These are phyloP conservation scores for Drosophila saltans DNA, from an alignment of 1,140 invertebrate genomes.

Conservation along the genomic window DNA sequence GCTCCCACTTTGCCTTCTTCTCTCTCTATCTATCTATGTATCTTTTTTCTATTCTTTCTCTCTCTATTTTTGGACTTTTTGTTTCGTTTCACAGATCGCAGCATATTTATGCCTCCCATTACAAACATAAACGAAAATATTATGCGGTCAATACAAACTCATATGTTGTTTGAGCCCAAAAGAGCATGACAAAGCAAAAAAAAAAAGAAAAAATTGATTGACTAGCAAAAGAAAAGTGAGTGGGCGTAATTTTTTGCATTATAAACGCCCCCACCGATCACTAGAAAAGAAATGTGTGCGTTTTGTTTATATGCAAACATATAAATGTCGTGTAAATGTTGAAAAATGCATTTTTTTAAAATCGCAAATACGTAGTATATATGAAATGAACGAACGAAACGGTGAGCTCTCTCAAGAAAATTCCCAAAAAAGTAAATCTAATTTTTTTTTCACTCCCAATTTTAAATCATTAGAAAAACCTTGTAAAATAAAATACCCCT, in stretches of 20 bases:
- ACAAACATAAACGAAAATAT: slow-evolving; percentile 82
- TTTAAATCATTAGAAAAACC: slow-evolving; percentile 16
- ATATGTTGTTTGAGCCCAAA: slow-evolving; percentile 67
- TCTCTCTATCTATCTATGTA: slow-evolving; percentile 34
- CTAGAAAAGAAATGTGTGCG: slow-evolving; percentile 27
- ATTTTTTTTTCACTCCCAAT: background rate
- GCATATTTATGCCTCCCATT: slow-evolving; percentile 82
- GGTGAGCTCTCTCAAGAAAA: slow-evolving; percentile 59
- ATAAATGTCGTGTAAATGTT: slow-evolving; percentile 64
- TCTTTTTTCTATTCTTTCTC: slow-evolving; percentile 35
- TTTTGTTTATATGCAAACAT: slow-evolving; percentile 56
- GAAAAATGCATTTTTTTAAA: slow-evolving; percentile 53
- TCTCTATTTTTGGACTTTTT: slow-evolving; percentile 45
- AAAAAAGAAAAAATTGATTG: slow-evolving; percentile 33
- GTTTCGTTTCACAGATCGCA: slow-evolving; percentile 75
- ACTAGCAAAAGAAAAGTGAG: slow-evolving; percentile 37
- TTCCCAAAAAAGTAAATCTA: background rate
- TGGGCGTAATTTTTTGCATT: slow-evolving; percentile 55
- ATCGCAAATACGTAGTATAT: slow-evolving; percentile 13
- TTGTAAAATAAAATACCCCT: no score
- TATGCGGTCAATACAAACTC: slow-evolving; percentile 81
- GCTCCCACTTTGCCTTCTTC: slow-evolving; percentile 46
- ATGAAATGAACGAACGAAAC: slow-evolving; percentile 47
- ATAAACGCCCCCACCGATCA: slow-evolving; percentile 44
- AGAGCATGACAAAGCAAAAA: slow-evolving; percentile 20